Base-by-base conservation (phyloP, 1,140 invertebrate species). In the Hyphantria cunea region DNA sequence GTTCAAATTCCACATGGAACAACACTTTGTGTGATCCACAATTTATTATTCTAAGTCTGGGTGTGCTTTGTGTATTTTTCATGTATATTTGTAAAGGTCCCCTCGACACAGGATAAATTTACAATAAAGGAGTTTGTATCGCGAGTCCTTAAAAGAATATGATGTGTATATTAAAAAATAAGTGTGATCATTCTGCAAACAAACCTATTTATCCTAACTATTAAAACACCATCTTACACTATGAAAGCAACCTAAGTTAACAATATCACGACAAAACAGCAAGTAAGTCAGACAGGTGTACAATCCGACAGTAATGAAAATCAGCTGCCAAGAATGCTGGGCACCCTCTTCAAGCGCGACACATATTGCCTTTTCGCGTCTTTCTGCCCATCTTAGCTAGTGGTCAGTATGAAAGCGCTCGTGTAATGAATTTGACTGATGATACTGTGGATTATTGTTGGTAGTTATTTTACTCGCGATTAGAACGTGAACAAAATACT, bases 251-350 rank as follows among this genome's bases (percentile, higher is more conserved):
- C 17, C 17, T 10, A n/a, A 39, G 37, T n/a, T n/a, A 0, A 44
- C 11, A n/a, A n/a, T 44, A 34, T 33, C 33, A 14, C 37, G 37
- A 39, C 49, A 51, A 13, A 13, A 47, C 45, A 12, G 12, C 32
- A 11, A 25, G 11, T 58, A 49, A 58, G 45, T 44, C 55, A 49
- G 55, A 49, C 55, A 58, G 55, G 55, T 58, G 55, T 58, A 37
- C 45, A 39, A 7, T 14, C 33, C 0, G 55, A 58, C 55, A 58
- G 55, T 58, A 58, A 58, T 58, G 55, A 58, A 55, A 58, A 58
- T 58, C 55, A 49, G 45, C 55, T 39, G 55, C 55, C 55, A 49
- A 41, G 10, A 41, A 58, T 25, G 39, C 14, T 56, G 32, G 8
- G n/a, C 7, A 58, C 55, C 55, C 55, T 58, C 55, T 37, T 58